Evolutionary conservation across 2,888 invertebrate genomes (phyloP), one percentile per base, ranked within the genome.

Genomic region (Eilema depressum): DNA sequence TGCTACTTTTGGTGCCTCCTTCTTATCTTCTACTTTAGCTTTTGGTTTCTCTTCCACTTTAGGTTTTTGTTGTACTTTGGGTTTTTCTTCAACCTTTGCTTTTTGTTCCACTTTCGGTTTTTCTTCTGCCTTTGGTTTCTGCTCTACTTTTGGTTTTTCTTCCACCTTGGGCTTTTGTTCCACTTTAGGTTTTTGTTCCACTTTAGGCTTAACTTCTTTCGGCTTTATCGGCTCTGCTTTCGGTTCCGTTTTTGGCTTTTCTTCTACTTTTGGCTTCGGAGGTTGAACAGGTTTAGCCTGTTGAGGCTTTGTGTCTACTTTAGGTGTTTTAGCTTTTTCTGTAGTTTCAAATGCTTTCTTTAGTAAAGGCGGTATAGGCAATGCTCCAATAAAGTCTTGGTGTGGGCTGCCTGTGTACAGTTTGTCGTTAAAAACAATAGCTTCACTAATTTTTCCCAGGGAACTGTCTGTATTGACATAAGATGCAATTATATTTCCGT

Each of bases 351-450:
- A 95, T 0, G 95, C 93, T 78, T 91, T 92, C 74, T 91, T 91
- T 28, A 96, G 90, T 53, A 92, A 90, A 69, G 96, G 92, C 1
- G 96, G 95, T 17, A 96, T 93, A 53, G 97, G 96, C n/a, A 97
- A 95, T 68, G 96, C 95, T 0, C 95, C 97, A 63, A 98, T 88
- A 81, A 95, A 97, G 69, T 96, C 93, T 84, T 96, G 96, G 78
- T 96, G 96, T 0, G 98, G 98, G 23, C 96, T 96, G 26, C 97
- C 98, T 47, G 97, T 89, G 84, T 96, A 96, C 20, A 98, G 89
- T 80, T 96, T 95, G 78, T 96, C 96, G 66, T 96, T 96, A 84
- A 96, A 96, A 63, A 97, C 96, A 74, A 97, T 94, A 3, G 96
- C 97, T 83, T 98, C 97, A 80, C 97, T 97, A 26, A 97, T 93